Evolutionary conservation across 2,797 vertebrate species (phyloP), one percentile per base, ranked within the genome.

Genomic region (Hyperoplus lanceolatus): DNA sequence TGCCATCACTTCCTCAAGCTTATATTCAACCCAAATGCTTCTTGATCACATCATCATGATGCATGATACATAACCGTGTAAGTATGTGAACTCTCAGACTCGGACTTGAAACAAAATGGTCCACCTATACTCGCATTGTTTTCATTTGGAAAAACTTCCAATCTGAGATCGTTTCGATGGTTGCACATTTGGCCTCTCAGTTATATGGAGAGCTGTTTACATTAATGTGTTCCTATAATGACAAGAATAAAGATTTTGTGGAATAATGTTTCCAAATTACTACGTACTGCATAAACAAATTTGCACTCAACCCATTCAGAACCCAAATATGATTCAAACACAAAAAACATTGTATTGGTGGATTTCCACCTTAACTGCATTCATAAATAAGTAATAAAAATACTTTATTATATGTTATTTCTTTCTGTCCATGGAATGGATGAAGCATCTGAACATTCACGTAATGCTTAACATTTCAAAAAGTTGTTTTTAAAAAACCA

Each of bases 1-100:
- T 78, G 12, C 10, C 18, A 78, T 80, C 82, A 79, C 71, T 76
- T 86, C 81, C 84, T 70, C 54, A 46, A 21, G 48, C 43, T 29
- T 36, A 55, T 62, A 69, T 49, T 79, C 50, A 59, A 42, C 14
- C 58, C 66, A 49, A 53, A 63, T 45, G 39, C 48, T 62, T 69
- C 67, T 29, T 50, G 51, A 66, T 18, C 45, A 18, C 51, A 77
- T 51, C 50, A 45, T 56, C 64, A 61, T 0, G 9, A 12, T 46
- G 62, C 66, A 18, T 38, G 14, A n/a, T n/a, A 29, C 46, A 56
- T 70, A 39, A 74, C 54, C 65, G 45, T 21, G 55, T 65, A n/a
- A 75, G 51, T 57, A 63, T 67, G 50, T 64, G 58, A 38, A 51
- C 2, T 18, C 39, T n/a, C 15, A 55, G 56, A 29, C 29, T 29